Base-by-base conservation (phyloP, 1,140 invertebrate species). In the Magallana ariakensis region DNA sequence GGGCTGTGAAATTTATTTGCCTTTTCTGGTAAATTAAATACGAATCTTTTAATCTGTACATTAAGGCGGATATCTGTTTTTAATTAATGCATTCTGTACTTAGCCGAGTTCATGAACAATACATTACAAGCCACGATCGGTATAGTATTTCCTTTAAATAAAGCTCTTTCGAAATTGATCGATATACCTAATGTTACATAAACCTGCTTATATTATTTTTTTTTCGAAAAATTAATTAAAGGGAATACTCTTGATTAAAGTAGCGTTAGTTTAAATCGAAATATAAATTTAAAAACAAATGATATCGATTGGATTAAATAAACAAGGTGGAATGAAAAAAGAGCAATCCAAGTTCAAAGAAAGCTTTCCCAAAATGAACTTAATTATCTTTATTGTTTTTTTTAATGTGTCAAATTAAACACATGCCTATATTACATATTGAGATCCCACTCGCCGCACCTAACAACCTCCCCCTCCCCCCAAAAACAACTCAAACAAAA, bases 11-110 rank as follows among this genome's bases (percentile, higher is more conserved):
- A 75, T 75, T 75, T 75, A 75, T 26, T 75, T 75, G 66, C 66
- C 66, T 75, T 75, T 75, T 75, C 66, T 75, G 66, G 19, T 75
- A 75, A 75, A 75, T 75, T 75, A 75, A 26, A 75, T 75, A 13
- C 66, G 22, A 75, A 75, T 75, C 66, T 75, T 75, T 75, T 75
- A 75, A 75, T 75, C 66, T 75, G 33, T 75, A 75, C 19, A 9
- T 26, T 26, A 75, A 75, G 33, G 66, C 66, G 66, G 66, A 75
- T 75, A 75, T 75, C 66, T 75, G 66, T 75, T 75, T 75, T 75
- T 75, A 22, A 75, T 75, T 75, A 75, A 75, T 75, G 66, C 33
- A 75, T 75, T 75, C 66, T 75, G 66, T 75, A 75, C 66, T 75
- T 75, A 75, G 22, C 19, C 22, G 66, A 75, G 66, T 75, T 75